phyloP scores from a whole-genome alignment of 1,140 invertebrate genomes.

The Zaprionus ghesquierei region DNA sequence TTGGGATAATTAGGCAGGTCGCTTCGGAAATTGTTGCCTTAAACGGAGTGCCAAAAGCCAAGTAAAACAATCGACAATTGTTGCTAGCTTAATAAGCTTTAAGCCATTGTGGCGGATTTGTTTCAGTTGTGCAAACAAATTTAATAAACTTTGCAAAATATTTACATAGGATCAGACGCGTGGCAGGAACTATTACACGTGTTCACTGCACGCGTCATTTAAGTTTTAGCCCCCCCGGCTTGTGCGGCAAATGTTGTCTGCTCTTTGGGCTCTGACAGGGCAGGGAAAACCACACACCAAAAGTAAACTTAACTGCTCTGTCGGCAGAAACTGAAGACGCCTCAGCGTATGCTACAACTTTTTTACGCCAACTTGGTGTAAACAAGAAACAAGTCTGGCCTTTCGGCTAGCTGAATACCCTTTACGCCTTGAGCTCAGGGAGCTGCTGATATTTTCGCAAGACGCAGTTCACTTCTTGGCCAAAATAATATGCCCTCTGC shows the following conservation, averaged over 20 bases:
- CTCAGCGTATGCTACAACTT: conserved; percentile 56
- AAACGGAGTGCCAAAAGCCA: conserved; percentile 30
- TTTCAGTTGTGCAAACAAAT: not conserved
- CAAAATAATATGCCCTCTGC: not conserved
- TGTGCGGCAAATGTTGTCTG: conserved; percentile 44
- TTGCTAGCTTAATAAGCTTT: not conserved
- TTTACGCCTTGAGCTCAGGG: no score
- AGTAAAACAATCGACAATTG: not conserved
- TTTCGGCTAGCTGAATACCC: not conserved
- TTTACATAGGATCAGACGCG: not conserved
- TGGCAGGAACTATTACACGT: not conserved
- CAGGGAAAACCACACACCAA: conserved; percentile 28
- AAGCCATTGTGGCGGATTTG: not conserved
- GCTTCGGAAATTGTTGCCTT: conserved; percentile 61
- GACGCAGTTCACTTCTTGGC: not conserved
- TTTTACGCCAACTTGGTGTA: conserved; percentile 12
- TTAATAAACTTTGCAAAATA: conserved; percentile 16
- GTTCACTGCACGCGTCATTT: not conserved
- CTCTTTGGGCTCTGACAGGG: conserved; percentile 11
- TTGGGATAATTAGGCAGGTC: conserved; percentile 40
- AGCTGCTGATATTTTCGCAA: not conserved
- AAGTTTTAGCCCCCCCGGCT: no score
- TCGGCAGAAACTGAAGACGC: conserved; percentile 42
- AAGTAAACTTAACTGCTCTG: conserved; percentile 38
- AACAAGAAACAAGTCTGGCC: not conserved